These are phyloP conservation scores for Molossus alvarezi DNA, from an alignment of 2,797 vertebrate genomes.

Conservation along the genomic window DNA sequence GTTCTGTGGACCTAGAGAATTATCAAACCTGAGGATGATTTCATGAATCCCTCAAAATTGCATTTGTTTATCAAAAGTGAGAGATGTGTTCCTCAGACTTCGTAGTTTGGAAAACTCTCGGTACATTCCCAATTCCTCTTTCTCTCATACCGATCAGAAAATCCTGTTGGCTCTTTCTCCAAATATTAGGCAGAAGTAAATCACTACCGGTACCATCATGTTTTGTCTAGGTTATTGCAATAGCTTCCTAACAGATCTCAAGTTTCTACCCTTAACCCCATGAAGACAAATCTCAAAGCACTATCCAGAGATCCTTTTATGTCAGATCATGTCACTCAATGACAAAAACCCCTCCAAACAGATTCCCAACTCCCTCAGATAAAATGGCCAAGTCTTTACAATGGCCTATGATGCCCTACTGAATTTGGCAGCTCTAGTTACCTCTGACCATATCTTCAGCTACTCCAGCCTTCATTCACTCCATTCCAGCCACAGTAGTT, in stretches of 20 bases:
- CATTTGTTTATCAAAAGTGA: neutral
- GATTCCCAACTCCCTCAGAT: neutral
- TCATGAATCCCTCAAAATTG: neutral
- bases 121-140: neutral
- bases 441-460: neutral
- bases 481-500: neutral
- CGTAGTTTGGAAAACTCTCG: neutral
- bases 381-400: neutral
- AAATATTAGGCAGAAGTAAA: neutral
- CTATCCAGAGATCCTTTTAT: neutral
- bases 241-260: neutral
- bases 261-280: neutral
- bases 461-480: neutral
- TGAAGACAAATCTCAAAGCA: neutral
- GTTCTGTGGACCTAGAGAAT: neutral
- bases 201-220: neutral
- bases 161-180: neutral
- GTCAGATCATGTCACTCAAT: neutral
- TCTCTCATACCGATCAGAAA: neutral
- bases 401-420: neutral
- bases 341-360: neutral
- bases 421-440: neutral
- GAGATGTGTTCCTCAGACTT: neutral
- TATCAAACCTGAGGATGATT: neutral
- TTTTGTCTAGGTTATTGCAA: neutral